Conservation (phyloP, 2,888 invertebrate species). For the Drosophila borborema region DNA sequence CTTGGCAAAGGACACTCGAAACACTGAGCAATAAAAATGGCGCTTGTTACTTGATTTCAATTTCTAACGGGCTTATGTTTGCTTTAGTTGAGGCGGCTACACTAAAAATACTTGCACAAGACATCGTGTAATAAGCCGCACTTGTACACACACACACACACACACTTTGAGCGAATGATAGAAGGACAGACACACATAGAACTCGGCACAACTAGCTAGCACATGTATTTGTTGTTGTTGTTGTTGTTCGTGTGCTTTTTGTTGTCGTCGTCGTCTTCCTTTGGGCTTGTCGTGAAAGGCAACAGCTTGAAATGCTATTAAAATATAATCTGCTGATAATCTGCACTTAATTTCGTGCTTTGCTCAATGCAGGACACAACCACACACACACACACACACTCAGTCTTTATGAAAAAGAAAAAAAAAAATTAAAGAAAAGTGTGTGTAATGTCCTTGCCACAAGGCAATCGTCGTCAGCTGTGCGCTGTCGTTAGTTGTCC, state of each 20-base stretch:
- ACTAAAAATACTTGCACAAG: slow-evolving; percentile 37
- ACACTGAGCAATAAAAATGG: slow-evolving; percentile 59
- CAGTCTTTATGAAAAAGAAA: slow-evolving; percentile 9
- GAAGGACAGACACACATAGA: neutral
- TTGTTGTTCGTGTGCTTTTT: slow-evolving; percentile 40
- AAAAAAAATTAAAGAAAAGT: slow-evolving; percentile 1
- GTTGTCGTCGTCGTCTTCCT: slow-evolving; percentile 22
- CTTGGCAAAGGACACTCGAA: slow-evolving; percentile 27
- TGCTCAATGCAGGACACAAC: slow-evolving; percentile 41
- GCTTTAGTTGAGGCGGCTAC: slow-evolving; percentile 28
- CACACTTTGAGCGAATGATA: neutral
- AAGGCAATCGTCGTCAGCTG: slow-evolving; percentile 65
- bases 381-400: slow-evolving; percentile 1
- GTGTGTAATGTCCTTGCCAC: slow-evolving; percentile 36
- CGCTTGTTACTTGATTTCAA: slow-evolving; percentile 62
- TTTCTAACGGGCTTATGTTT: slow-evolving; percentile 62
- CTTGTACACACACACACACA: slow-evolving; percentile 32
- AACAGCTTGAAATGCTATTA: slow-evolving; percentile 82
- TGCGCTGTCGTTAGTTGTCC: slow-evolving; percentile 36
- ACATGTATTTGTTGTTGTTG: slow-evolving; percentile 38
- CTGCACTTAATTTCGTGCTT: slow-evolving; percentile 78
- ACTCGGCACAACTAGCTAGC: slow-evolving; percentile 25
- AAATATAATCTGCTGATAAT: slow-evolving; percentile 82
- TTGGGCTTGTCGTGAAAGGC: slow-evolving; percentile 59
- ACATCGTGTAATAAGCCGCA: slow-evolving; percentile 69